Conservation (phyloP, 2,888 invertebrate species). For the Ectobius pallidus region DNA sequence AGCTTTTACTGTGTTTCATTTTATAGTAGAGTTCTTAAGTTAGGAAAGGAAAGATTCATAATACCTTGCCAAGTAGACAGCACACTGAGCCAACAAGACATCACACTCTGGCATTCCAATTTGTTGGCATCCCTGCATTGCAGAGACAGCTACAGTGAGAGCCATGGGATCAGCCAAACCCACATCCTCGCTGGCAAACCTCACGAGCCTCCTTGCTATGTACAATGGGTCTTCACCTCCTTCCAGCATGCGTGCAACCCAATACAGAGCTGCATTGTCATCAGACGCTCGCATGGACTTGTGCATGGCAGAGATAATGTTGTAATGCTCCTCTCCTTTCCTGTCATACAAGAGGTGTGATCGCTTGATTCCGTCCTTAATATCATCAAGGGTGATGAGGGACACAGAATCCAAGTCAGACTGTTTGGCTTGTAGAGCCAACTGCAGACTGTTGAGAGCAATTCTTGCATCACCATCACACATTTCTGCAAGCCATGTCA, state of each 20-base stretch:
- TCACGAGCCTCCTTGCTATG: slow-evolving; percentile 75
- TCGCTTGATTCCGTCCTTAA: slow-evolving; percentile 75
- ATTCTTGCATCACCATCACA: slow-evolving; percentile 84
- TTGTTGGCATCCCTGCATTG: slow-evolving; percentile 74
- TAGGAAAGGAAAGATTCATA: too few relatives aligned
- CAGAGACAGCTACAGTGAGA: slow-evolving; percentile 70
- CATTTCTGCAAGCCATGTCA: slow-evolving; percentile 74
- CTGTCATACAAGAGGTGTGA: slow-evolving; percentile 80
- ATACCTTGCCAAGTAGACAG: slow-evolving; percentile 69
- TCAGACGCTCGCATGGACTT: slow-evolving; percentile 83
- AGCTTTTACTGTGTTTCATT: too few relatives aligned
- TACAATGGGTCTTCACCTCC: slow-evolving; percentile 82
- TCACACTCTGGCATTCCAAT: slow-evolving; percentile 85
- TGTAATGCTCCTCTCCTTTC: slow-evolving; percentile 83
- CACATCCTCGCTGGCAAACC: slow-evolving; percentile 79
- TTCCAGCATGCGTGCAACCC: slow-evolving; percentile 78
- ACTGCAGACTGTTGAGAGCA: slow-evolving; percentile 76
- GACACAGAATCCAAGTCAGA: slow-evolving; percentile 50
- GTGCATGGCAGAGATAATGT: slow-evolving; percentile 80
- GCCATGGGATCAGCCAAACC: slow-evolving; percentile 72
- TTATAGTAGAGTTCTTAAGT: too few relatives aligned
- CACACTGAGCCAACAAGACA: slow-evolving; percentile 77
- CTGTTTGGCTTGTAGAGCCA: slow-evolving; percentile 66
- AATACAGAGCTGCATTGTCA: slow-evolving; percentile 81
- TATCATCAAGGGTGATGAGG: slow-evolving; percentile 66